phyloP scores from a whole-genome alignment of 1,140 invertebrate genomes.

The Coboldia fuscipes region DNA sequence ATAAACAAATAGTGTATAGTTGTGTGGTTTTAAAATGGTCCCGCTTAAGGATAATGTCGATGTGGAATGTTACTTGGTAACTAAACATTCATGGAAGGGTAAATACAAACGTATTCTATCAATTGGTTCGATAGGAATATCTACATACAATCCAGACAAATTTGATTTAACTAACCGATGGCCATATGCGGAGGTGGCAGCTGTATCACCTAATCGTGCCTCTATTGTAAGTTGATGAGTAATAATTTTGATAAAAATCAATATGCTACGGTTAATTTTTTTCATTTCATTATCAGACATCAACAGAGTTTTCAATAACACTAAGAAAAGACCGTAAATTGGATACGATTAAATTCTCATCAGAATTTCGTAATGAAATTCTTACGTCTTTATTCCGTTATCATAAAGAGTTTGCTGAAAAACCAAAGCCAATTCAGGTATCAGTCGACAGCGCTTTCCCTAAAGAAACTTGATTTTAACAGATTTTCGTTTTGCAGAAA shows the following conservation, averaged over 20 bases:
- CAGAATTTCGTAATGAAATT: conserved; percentile 80
- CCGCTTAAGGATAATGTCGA: conserved; percentile 74
- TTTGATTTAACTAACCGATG: conserved; percentile 89
- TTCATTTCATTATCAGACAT: conserved; percentile 15
- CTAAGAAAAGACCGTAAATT: conserved; percentile 79
- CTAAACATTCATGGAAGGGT: conserved; percentile 92
- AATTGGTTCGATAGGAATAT: conserved; percentile 83
- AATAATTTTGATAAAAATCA: background rate
- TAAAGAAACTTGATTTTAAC: conserved; percentile 2
- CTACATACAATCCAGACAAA: conserved; percentile 88
- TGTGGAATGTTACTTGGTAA: conserved; percentile 84
- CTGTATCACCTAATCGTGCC: conserved; percentile 32
- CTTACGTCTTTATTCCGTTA: conserved; percentile 77
- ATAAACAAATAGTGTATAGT: too few relatives aligned
- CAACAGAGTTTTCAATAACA: conserved; percentile 61
- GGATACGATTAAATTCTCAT: conserved; percentile 94
- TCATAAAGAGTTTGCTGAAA: conserved; percentile 55
- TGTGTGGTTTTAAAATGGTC: conserved; percentile 40
- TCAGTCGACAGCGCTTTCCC: conserved; percentile 12
- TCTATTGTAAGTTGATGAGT: conserved; percentile 11
- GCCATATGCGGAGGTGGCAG: conserved; percentile 65
- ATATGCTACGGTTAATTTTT: conserved; percentile 1
- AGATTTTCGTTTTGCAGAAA: conserved; percentile 33
- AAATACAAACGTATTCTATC: conserved; percentile 98
- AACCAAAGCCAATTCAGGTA: conserved; percentile 50